Conservation (phyloP, 2,797 vertebrate species). For the Esox lucius region DNA sequence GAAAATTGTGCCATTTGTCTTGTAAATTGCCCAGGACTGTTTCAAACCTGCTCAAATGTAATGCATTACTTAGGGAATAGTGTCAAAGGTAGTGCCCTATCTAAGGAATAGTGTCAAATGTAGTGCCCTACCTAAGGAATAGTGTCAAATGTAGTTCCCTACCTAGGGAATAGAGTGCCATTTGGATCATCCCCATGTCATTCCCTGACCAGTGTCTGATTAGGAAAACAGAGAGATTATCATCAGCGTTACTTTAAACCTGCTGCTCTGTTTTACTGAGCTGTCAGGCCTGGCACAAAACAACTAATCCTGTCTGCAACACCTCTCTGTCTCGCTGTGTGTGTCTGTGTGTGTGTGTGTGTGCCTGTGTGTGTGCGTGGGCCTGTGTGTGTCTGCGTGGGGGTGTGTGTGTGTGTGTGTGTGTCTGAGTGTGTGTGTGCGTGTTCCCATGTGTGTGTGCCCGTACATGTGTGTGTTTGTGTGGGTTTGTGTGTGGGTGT, state of each 20-base stretch:
- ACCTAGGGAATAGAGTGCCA: no score
- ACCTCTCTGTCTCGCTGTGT: background rate
- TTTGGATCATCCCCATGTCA: constrained; percentile 13
- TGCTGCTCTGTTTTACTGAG: background rate
- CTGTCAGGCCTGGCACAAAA: background rate
- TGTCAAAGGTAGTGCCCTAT: no score
- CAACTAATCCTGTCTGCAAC: constrained; percentile 22
- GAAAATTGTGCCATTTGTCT: no score
- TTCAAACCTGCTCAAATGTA: no score
- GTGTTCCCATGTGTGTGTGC: background rate
- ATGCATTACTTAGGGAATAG: no score
- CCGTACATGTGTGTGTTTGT: constrained; percentile 1
- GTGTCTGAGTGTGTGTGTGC: background rate
- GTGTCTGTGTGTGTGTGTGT: no score
- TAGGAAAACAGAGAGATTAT: constrained; percentile 16
- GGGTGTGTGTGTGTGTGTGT: constrained; percentile 10
- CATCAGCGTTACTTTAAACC: constrained; percentile 8
- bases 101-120: no score
- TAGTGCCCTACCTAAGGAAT: no score
- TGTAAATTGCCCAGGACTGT: no score
- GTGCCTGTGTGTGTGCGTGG: background rate
- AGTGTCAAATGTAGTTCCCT: no score
- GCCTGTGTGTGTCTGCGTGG: constrained; percentile 15
- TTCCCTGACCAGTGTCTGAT: constrained; percentile 2
- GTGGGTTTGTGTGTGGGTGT: background rate